phyloP scores from a whole-genome alignment of 2,113 vertebrate genomes.

The Otolemur garnettii region DNA sequence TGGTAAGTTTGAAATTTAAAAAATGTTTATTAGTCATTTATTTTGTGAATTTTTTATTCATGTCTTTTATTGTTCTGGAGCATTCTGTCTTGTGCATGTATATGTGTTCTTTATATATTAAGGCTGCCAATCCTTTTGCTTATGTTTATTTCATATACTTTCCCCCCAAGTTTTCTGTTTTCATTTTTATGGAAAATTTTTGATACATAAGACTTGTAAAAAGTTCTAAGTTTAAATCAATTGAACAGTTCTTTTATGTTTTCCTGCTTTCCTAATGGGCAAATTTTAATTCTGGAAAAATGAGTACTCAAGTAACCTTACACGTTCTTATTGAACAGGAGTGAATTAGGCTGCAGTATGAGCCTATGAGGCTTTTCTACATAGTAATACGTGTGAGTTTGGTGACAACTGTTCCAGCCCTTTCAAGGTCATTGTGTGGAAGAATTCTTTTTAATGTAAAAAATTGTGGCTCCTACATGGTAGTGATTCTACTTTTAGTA shows the following conservation, averaged over 20 bases:
- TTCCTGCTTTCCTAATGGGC: not conserved
- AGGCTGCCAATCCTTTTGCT: not conserved
- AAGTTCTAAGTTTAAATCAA: not conserved
- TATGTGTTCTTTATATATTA: not conserved
- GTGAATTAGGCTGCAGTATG: not conserved
- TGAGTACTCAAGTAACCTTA: not conserved
- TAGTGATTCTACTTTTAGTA: not conserved
- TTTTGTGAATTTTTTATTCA: not conserved
- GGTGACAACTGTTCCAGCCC: not conserved
- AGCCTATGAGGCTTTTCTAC: not conserved
- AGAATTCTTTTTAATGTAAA: not conserved
- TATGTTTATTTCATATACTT: not conserved
- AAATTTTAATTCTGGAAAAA: constrained; percentile 19
- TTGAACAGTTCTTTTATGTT: not conserved
- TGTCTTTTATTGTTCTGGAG: not conserved
- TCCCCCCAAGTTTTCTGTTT: not conserved
- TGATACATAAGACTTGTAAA: not conserved
- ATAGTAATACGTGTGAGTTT: not conserved
- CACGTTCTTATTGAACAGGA: not conserved
- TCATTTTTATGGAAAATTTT: constrained; percentile 26
- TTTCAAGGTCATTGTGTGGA: not conserved
- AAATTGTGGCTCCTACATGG: not conserved
- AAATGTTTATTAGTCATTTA: not conserved
- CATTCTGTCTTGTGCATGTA: not conserved
- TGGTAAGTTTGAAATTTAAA: constrained; percentile 25